phyloP scores from a whole-genome alignment of 2,888 invertebrate genomes.

The Lagria hirta region DNA sequence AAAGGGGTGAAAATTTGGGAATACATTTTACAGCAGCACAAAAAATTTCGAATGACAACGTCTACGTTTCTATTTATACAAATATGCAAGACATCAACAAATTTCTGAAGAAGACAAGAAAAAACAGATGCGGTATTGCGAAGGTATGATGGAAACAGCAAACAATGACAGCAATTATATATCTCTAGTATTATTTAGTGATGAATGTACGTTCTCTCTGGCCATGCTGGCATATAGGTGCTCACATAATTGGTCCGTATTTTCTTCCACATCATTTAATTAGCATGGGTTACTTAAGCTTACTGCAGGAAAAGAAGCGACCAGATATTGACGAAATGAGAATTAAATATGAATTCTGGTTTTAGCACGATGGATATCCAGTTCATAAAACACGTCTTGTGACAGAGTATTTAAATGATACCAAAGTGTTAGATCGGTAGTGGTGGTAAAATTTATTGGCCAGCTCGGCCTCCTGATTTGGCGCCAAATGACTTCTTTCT shows the following conservation, averaged over 20 bases:
- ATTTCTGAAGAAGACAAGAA: conserved; percentile 3
- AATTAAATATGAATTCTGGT: no score
- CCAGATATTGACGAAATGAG: not conserved
- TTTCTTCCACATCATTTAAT: conserved; percentile 2
- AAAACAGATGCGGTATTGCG: conserved; percentile 1
- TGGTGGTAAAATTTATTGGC: conserved; percentile 1
- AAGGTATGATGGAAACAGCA: conserved; percentile 2
- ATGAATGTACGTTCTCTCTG: conserved; percentile 4
- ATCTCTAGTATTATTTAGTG: conserved; percentile 1
- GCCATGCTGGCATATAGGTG: conserved; percentile 1
- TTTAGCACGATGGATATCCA: no score
- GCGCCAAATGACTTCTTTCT: conserved; percentile 2
- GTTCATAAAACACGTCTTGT: no score
- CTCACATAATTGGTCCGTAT: conserved; percentile 1
- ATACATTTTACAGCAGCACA: no score
- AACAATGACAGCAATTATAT: conserved; percentile 1
- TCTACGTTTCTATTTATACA: not conserved
- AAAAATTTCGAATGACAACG: no score
- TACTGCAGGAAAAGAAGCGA: not conserved
- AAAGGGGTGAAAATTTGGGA: conserved; percentile 1
- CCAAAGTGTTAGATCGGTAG: not conserved
- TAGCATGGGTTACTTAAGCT: not conserved
- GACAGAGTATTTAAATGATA: not conserved
- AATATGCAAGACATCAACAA: no score
- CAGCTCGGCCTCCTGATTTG: no score